Evolutionary conservation across 2,888 invertebrate species (phyloP).

Genomic region (Tribolium freemani): DNA sequence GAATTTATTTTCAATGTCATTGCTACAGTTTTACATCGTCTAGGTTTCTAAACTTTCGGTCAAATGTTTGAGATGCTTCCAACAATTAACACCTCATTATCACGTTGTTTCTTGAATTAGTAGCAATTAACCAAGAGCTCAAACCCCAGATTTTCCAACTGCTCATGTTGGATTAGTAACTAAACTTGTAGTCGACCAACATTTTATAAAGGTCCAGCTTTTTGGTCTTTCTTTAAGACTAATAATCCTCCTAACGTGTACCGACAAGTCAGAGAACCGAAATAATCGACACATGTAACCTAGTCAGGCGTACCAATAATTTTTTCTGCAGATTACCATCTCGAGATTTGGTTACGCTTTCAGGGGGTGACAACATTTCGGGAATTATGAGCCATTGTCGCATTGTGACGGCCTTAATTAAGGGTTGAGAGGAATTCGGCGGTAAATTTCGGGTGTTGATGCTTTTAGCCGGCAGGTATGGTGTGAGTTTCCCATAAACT

Average conservation of each 20-base stretch:
- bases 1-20: not conserved
- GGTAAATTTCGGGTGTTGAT: constrained; percentile 52
- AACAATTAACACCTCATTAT: constrained; percentile 11
- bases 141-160: not conserved
- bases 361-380: constrained; percentile 5
- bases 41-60: not conserved
- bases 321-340: constrained; percentile 18
- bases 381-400: constrained; percentile 22
- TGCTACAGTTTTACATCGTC: not conserved
- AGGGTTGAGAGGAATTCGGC: constrained; percentile 22
- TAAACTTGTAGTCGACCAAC: not conserved
- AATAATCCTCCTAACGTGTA: constrained; percentile 47
- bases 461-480: constrained; percentile 52
- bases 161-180: not conserved
- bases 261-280: constrained; percentile 57
- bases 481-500: constrained; percentile 57
- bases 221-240: not conserved
- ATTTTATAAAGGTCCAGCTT: constrained; percentile 8
- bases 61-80: not conserved
- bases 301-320: constrained; percentile 54
- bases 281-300: constrained; percentile 63
- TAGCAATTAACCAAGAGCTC: not conserved
- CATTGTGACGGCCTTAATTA: constrained; percentile 13
- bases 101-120: constrained; percentile 10
- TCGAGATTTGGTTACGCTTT: constrained; percentile 25